These are phyloP conservation scores for Nixonia krombeini DNA, from an alignment of 1,140 invertebrate species.

Conservation along the genomic window DNA sequence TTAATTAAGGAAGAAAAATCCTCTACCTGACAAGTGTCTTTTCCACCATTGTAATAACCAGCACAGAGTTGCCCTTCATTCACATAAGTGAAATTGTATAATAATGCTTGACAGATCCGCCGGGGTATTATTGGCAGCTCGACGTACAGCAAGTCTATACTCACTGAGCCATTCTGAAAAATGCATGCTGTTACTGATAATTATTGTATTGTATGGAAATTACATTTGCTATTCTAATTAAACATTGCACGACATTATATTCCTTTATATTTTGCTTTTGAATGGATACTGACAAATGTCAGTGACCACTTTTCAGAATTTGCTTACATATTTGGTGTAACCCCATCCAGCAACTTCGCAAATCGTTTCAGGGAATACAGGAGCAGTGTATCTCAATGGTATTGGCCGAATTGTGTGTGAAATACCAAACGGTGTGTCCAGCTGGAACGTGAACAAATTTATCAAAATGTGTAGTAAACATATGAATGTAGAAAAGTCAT, in stretches of 20 bases:
- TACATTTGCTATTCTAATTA: neutral
- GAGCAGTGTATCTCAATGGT: too few species aligned
- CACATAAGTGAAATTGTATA: slow-evolving; percentile 69
- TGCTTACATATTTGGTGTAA: neutral
- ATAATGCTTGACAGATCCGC: slow-evolving; percentile 52
- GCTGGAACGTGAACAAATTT: too few species aligned
- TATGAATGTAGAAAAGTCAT: too few species aligned
- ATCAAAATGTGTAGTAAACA: too few species aligned
- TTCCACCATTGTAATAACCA: slow-evolving; percentile 76
- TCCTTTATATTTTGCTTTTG: neutral
- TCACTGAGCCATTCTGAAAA: slow-evolving; percentile 29
- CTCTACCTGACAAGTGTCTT: slow-evolving; percentile 82
- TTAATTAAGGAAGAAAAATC: slow-evolving; percentile 74
- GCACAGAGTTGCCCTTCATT: slow-evolving; percentile 81
- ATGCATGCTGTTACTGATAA: neutral
- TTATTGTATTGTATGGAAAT: neutral
- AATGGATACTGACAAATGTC: neutral
- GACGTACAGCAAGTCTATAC: slow-evolving; percentile 60
- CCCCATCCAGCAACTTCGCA: slow-evolving; percentile 22
- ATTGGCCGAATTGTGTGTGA: too few species aligned
- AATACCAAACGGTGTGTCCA: too few species aligned
- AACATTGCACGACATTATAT: neutral
- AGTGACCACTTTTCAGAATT: neutral
- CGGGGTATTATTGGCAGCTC: slow-evolving; percentile 62
- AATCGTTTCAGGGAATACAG: too few species aligned